Evolutionary conservation across 2,888 invertebrate genomes (phyloP), one percentile per base, ranked within the genome.

Genomic region (Lysandra coridon): DNA sequence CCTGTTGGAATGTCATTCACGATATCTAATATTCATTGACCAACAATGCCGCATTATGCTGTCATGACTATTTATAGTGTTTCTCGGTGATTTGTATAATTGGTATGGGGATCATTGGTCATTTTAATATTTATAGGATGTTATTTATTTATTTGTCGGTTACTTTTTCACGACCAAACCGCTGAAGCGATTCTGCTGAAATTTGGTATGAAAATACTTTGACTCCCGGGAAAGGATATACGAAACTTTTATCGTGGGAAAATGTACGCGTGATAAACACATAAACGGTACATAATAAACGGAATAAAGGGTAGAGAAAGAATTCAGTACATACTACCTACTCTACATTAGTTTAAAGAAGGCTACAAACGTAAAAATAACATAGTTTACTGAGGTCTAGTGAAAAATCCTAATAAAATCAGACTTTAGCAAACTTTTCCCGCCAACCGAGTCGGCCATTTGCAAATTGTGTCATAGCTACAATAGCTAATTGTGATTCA

Each of bases 1-100:
- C 75, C 75, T 75, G 75, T 49, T 75, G 75, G 75, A 75, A 75
- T 75, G 75, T 49, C 75, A 75, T 75, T 75, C 75, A 75, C 30
- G 75, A 23, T 44, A 75, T 23, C 74, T 74, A 74, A 75, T 75
- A 75, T 75, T 75, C 75, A 75, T 75, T 37, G 49, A 75, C 14
- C 37, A 37, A 69, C 69, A 37, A 69, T 69, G 69, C 69, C 33
- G 69, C 37, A 33, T 69, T 69, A 69, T 69, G 69, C 69, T 69
- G 69, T 69, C 69, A 17, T 17, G 33, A 33, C 33, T 69, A 69
- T 69, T 33, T 69, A 33, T 69, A 33, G 69, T 69, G 5, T 69
- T 33, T 33, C 69, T 37, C 69, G 5, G 69, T 69, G 69, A 69
- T 69, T 69, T 37, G 69, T 69, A 14, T 69, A 69, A 69, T 69